Conservation (phyloP, 2,888 invertebrate species). For the Dione juno region DNA sequence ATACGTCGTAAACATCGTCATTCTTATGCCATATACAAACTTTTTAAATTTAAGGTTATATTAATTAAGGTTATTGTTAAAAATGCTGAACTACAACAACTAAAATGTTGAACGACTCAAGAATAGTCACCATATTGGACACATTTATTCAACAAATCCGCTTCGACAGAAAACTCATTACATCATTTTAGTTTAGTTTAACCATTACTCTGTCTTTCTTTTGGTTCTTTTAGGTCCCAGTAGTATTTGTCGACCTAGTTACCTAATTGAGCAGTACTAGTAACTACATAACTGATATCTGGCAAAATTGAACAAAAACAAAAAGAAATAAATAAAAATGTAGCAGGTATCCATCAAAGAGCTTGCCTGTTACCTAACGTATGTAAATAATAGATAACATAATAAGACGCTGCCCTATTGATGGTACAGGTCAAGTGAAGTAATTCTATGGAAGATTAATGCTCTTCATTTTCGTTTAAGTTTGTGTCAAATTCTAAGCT, state of each 20-base stretch:
- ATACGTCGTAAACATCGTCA: too few relatives aligned
- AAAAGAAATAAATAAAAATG: not conserved
- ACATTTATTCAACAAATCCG: not conserved
- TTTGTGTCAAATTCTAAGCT: not conserved
- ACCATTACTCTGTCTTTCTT: slow-evolving; percentile 2
- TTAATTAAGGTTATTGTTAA: too few relatives aligned
- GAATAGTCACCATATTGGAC: not conserved
- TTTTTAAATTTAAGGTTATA: too few relatives aligned
- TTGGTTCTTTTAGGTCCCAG: not conserved
- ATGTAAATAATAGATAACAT: not conserved
- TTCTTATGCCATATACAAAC: too few relatives aligned
- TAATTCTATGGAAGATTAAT: slow-evolving; percentile 5
- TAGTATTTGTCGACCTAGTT: slow-evolving; percentile 5
- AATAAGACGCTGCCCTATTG: not conserved
- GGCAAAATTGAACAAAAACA: not conserved
- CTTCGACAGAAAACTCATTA: not conserved
- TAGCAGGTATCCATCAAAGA: not conserved
- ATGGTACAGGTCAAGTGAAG: not conserved
- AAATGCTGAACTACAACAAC: too few relatives aligned
- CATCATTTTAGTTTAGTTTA: not conserved
- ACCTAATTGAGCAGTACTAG: not conserved
- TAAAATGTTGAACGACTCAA: too few relatives aligned
- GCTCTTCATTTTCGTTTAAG: not conserved
- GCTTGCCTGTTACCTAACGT: not conserved
- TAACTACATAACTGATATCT: not conserved